These are phyloP conservation scores for Chaetodon trifascialis DNA, from an alignment of 2,113 vertebrate genomes.

Conservation along the genomic window DNA sequence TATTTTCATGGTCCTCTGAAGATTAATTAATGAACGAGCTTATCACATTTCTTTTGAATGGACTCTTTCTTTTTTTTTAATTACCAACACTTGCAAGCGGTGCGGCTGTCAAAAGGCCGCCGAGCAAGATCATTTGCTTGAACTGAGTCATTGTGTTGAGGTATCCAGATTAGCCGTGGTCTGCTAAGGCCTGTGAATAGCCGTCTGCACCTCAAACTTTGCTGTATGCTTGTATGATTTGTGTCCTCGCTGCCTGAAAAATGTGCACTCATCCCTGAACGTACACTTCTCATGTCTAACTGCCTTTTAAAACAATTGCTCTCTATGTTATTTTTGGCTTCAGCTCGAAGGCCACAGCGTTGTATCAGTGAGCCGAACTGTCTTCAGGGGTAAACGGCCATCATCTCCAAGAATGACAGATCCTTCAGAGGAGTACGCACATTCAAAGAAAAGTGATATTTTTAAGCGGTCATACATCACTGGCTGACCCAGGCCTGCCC, in stretches of 20 bases:
- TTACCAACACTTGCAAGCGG: background rate
- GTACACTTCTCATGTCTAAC: too few species aligned
- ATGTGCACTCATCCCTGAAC: background rate
- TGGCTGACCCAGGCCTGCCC: constrained; percentile 1
- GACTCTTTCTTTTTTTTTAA: background rate
- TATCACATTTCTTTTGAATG: background rate
- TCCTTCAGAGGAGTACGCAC: constrained; percentile 7
- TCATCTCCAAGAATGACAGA: background rate
- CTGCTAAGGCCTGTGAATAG: background rate
- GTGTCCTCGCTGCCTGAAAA: background rate
- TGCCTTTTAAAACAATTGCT: background rate
- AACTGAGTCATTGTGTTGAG: background rate
- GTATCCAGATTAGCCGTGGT: too few species aligned
- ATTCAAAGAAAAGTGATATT: constrained; percentile 18
- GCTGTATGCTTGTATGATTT: background rate
- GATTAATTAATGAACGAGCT: background rate
- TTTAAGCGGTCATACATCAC: constrained; percentile 26
- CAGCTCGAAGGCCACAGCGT: background rate
- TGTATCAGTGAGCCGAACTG: background rate
- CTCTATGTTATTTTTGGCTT: background rate
- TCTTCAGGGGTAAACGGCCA: background rate
- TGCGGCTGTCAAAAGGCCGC: background rate
- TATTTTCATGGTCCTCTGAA: background rate
- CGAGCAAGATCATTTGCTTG: background rate
- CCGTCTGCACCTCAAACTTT: background rate